Evolutionary conservation across 2,888 invertebrate genomes (phyloP).

Genomic region (Parnassius apollo): DNA sequence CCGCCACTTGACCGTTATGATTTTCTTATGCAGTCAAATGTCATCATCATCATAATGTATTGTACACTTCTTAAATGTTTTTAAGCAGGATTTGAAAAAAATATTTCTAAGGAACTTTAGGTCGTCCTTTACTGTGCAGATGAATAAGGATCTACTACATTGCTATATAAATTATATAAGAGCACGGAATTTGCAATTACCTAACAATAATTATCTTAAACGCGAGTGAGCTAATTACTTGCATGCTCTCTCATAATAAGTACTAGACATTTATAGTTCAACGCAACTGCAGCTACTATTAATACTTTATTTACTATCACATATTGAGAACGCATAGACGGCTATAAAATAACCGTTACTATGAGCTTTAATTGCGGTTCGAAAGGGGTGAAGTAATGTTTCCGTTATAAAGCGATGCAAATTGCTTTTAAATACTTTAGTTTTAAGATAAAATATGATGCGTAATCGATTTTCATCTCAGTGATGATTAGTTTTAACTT

Average conservation of each 20-base stretch:
- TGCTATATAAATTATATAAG: conserved; percentile 9
- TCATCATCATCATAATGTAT: too few species aligned
- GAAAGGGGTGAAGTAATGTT: conserved; percentile 8
- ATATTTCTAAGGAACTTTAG: too few species aligned
- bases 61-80: too few species aligned
- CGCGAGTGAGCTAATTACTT: conserved; percentile 16
- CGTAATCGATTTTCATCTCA: not conserved
- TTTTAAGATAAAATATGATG: not conserved
- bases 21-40: too few species aligned
- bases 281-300: conserved; percentile 14
- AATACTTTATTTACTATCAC: conserved; percentile 24
- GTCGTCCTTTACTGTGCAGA: not conserved
- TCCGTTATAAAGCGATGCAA: conserved; percentile 13
- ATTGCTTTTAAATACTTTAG: conserved; percentile 4
- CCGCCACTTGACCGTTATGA: too few species aligned
- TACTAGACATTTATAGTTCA: conserved; percentile 18
- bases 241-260: conserved; percentile 21
- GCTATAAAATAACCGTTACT: conserved; percentile 24
- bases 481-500: too few species aligned
- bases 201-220: conserved; percentile 18
- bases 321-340: conserved; percentile 18
- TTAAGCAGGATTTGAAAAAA: too few species aligned
- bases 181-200: conserved; percentile 14
- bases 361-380: conserved; percentile 17
- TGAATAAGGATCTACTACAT: conserved; percentile 6